These are phyloP conservation scores for Microctonus hyperodae DNA, from an alignment of 2,888 invertebrate genomes.

Conservation along the genomic window DNA sequence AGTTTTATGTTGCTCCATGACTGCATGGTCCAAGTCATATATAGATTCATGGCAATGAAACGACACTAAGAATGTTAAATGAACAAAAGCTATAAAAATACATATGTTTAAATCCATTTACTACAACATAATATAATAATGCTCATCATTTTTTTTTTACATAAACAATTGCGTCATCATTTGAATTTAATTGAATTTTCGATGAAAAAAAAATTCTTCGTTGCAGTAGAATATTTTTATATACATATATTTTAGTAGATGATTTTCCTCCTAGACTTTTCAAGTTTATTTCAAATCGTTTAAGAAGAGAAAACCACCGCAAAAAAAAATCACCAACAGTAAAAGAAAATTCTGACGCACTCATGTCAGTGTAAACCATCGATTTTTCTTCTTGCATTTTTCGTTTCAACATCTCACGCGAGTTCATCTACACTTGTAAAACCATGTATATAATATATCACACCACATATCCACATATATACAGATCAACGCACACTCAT, in stretches of 20 bases:
- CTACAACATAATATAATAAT: background rate
- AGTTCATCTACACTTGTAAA: slow-evolving; percentile 37
- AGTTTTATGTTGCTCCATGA: slow-evolving; percentile 15
- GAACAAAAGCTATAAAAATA: slow-evolving; percentile 31
- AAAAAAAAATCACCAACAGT: background rate
- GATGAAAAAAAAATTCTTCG: too few species aligned
- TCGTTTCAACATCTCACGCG: slow-evolving; percentile 27
- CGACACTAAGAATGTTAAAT: slow-evolving; percentile 23
- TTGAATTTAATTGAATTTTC: too few species aligned
- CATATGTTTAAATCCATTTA: slow-evolving; percentile 3
- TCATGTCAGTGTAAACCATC: slow-evolving; percentile 24
- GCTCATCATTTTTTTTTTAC: too few species aligned
- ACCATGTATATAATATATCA: slow-evolving; percentile 31
- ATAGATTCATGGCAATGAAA: slow-evolving; percentile 29
- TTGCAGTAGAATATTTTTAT: background rate
- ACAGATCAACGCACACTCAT: background rate
- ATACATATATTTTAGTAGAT: background rate
- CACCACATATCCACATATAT: slow-evolving; percentile 6
- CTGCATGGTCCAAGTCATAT: background rate
- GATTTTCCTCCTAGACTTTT: background rate
- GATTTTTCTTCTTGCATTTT: slow-evolving; percentile 35
- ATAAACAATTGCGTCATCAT: too few species aligned
- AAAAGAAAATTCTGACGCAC: background rate
- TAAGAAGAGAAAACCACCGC: too few species aligned
- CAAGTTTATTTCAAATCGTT: background rate